phyloP scores from a whole-genome alignment of 2,888 invertebrate species.

The Netelia inedita region DNA sequence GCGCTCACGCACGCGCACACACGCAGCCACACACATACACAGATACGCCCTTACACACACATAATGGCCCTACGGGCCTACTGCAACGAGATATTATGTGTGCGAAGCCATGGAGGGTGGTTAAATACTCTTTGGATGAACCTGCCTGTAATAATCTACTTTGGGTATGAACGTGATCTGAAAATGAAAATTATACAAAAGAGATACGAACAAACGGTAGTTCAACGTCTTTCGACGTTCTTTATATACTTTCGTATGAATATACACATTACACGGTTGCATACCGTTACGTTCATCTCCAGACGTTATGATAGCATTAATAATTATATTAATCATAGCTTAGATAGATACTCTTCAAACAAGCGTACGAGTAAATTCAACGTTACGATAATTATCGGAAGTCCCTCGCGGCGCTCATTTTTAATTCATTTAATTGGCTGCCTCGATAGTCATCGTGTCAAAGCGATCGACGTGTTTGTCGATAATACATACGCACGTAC shows the following conservation, averaged over 20 bases:
- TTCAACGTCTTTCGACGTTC: conserved; percentile 18
- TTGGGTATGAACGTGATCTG: not conserved
- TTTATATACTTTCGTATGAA: not conserved
- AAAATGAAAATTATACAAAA: conserved; percentile 15
- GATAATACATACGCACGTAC: not conserved
- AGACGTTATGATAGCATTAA: not conserved
- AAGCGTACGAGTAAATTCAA: conserved; percentile 1
- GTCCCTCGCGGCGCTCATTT: conserved; percentile 23
- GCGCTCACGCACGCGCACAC: not conserved
- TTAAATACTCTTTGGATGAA: conserved; percentile 25
- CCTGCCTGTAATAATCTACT: not conserved
- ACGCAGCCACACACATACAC: not conserved
- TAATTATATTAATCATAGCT: conserved; percentile 21
- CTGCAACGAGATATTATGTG: conserved; percentile 35
- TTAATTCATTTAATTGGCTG: conserved; percentile 53
- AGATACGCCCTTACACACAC: no score
- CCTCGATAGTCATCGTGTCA: conserved; percentile 21
- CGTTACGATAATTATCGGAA: conserved; percentile 22
- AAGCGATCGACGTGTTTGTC: conserved; percentile 6
- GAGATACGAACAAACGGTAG: conserved; percentile 25
- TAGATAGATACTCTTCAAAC: conserved; percentile 3
- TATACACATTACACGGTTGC: no score
- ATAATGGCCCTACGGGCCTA: conserved; percentile 10
- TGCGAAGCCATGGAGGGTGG: conserved; percentile 5
- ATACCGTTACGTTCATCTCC: no score